Percentiles rank a stretch among this genome's conserved stretches.
Evolutionary conservation across 2,888 invertebrate genomes (phyloP).

Genomic region (Tenthredo notha): DNA sequence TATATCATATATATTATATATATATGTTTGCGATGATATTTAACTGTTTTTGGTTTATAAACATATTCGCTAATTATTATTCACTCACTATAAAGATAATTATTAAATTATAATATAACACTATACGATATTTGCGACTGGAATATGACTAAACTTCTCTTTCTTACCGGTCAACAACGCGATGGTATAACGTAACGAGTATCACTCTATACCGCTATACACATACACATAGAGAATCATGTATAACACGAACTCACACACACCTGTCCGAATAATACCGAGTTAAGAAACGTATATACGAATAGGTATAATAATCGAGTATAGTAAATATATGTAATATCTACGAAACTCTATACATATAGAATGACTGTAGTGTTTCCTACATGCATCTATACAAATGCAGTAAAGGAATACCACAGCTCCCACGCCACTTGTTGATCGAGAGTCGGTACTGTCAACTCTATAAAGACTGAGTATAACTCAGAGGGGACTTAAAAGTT

Average conservation of each 20-base stretch:
- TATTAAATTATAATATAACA: neutral
- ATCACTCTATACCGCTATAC: neutral
- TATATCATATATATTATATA: too few species aligned
- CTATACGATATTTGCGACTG: neutral
- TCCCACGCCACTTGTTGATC: slow-evolving; percentile 51
- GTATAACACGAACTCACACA: neutral
- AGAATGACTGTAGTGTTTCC: neutral
- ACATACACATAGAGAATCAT: neutral
- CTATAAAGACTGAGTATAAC: too few species aligned
- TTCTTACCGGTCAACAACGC: slow-evolving; percentile 30
- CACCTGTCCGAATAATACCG: neutral
- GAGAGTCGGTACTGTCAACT: slow-evolving; percentile 8
- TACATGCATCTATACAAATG: neutral
- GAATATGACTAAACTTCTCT: slow-evolving; percentile 12
- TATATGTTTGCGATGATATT: neutral
- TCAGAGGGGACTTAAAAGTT: neutral
- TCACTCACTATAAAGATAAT: neutral
- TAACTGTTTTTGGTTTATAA: neutral
- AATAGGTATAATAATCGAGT: too few species aligned
- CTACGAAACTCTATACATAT: neutral
- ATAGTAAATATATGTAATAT: too few species aligned
- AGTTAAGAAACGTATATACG: neutral
- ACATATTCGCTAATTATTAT: neutral
- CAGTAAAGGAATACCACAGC: neutral
- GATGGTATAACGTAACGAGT: neutral